phyloP scores from a whole-genome alignment of 1,140 invertebrate species.

The Mycetomoellerius zeteki region DNA sequence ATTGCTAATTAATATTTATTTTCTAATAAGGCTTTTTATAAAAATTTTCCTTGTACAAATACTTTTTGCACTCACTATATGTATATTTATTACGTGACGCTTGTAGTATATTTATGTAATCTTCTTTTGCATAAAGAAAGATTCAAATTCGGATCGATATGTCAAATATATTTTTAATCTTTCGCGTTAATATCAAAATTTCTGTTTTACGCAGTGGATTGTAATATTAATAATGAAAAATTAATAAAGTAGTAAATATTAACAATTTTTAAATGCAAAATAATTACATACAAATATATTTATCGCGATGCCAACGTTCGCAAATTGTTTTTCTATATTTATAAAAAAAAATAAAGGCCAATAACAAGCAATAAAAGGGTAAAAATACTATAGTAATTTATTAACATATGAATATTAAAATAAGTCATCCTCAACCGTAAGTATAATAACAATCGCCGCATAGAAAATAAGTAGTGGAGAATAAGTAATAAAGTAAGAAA shows the following conservation, averaged over 20 bases:
- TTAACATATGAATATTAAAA: too few relatives aligned
- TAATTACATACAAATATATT: conserved; percentile 14
- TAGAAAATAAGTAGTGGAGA: too few relatives aligned
- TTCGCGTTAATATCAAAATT: conserved; percentile 3
- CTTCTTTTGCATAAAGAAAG: neutral
- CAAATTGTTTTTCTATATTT: conserved; percentile 4
- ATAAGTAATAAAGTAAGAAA: too few relatives aligned
- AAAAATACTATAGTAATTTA: too few relatives aligned
- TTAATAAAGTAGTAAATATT: conserved; percentile 13
- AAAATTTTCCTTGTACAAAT: too few relatives aligned
- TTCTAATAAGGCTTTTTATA: too few relatives aligned
- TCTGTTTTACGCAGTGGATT: neutral
- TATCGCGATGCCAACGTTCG: neutral
- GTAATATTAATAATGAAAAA: conserved; percentile 40
- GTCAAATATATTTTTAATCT: conserved; percentile 23
- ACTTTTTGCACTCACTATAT: too few relatives aligned
- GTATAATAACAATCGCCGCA: too few relatives aligned
- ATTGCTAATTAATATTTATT: too few relatives aligned
- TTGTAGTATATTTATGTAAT: neutral
- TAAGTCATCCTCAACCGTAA: too few relatives aligned
- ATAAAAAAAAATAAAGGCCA: too few relatives aligned
- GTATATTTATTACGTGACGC: neutral
- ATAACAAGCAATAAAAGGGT: too few relatives aligned
- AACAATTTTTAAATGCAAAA: conserved; percentile 18
- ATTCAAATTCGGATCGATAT: neutral